Evolutionary conservation across 2,888 invertebrate species (phyloP).

Genomic region (Crocallis elinguaria): DNA sequence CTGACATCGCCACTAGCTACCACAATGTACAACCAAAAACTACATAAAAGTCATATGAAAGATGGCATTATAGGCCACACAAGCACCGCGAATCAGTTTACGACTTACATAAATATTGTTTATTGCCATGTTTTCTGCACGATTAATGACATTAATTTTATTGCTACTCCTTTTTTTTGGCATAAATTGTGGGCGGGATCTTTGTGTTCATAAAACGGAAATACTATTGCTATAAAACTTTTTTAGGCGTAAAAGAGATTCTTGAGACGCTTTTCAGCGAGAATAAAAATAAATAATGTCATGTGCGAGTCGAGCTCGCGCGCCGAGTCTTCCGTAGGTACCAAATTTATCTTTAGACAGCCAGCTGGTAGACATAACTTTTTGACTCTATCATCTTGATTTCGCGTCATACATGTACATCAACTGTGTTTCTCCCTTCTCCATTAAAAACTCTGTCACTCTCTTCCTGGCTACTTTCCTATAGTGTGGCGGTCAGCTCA

Average conservation of each 20-base stretch:
- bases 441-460: too few species aligned
- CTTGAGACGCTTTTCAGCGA: not conserved
- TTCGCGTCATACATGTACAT: too few species aligned
- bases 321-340: too few species aligned
- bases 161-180: not conserved
- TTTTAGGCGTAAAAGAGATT: not conserved
- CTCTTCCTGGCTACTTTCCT: too few species aligned
- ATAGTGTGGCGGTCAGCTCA: too few species aligned
- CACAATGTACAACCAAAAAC: not conserved
- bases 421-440: too few species aligned
- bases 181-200: conserved; percentile 1
- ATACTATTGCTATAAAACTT: not conserved
- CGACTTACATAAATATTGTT: conserved; percentile 7
- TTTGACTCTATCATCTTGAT: too few species aligned
- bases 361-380: too few species aligned
- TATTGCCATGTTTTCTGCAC: not conserved
- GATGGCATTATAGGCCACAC: not conserved
- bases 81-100: conserved; percentile 4
- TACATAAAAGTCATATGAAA: conserved; percentile 4
- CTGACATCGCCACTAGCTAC: too few species aligned
- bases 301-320: too few species aligned
- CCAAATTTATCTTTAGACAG: too few species aligned
- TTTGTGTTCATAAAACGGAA: conserved; percentile 6
- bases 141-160: conserved; percentile 9
- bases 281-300: too few species aligned